Evolutionary conservation across 2,888 invertebrate species (phyloP), one percentile per base, ranked within the genome.

Genomic region (Epirrita christyi): DNA sequence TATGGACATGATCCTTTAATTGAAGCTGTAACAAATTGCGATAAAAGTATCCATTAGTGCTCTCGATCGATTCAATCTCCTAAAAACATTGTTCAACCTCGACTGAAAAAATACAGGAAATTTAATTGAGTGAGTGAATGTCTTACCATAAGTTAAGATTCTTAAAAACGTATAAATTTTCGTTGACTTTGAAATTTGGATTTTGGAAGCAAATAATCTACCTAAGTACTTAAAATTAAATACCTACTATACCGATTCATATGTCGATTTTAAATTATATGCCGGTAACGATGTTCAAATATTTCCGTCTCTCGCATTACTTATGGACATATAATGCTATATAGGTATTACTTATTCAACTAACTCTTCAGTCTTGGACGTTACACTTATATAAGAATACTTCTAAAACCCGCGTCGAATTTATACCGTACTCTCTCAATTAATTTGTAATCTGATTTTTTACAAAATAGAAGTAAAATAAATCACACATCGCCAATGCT

Each of bases 341-440:
- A 86, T 88, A 87, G 86, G 85, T 88, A 86, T 88, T 88, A 87
- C 81, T 87, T 90, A 89, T 80, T 88, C 82, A 86, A 81, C 88
- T 90, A 88, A 88, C 91, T 86, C 89, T 90, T 91, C 91, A 92
- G 92, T 92, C 91, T 92, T 92, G 89, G 87, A 87, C 90, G 91
- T 91, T 91, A 88, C 89, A 85, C 91, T 91, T 90, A 91, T 86
- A 86, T 90, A 88, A 84, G 65, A 89, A 89, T 88, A 90, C 80
- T 87, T 81, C 87, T 90, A 86, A 61, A 88, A 84, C 91, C 91
- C 91, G 91, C 91, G 91, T 91, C 85, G 89, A 86, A 88, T 85
- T 76, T 74, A 78, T 75, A 73, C 54, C 61, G 61, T 63, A 72
- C 77, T 76, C 82, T 81, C 76, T 80, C 76, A 79, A 75, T 56